Percentiles rank a stretch among this genome's conserved stretches.
These are phyloP conservation scores for Synergus laeviventris DNA, from an alignment of 2,888 invertebrate genomes.

Conservation along the genomic window DNA sequence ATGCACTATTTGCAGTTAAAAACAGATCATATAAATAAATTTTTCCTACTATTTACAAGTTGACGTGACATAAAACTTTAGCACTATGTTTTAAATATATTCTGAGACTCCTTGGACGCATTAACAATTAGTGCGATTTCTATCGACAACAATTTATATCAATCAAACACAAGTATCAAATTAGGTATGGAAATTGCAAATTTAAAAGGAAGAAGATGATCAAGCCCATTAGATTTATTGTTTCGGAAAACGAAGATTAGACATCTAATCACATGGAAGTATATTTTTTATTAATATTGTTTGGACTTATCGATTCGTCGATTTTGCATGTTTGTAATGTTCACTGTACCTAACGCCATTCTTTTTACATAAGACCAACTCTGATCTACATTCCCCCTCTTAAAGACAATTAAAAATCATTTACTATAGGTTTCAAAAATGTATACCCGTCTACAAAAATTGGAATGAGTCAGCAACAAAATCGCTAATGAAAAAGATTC, in stretches of 20 bases:
- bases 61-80: slow-evolving; percentile 22
- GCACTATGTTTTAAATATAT: slow-evolving; percentile 5
- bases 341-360: slow-evolving; percentile 1
- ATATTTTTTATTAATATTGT: background rate
- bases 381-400: slow-evolving; percentile 16
- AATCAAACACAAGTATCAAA: background rate
- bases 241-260: background rate
- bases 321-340: background rate
- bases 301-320: background rate
- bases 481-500: no score
- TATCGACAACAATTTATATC: background rate
- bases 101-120: background rate
- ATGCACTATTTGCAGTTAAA: slow-evolving; percentile 16
- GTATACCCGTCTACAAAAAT: no score
- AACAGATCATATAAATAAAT: slow-evolving; percentile 36
- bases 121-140: slow-evolving; percentile 1
- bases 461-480: no score
- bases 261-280: background rate
- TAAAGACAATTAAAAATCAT: background rate
- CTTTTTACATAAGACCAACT: background rate
- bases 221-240: slow-evolving; percentile 4
- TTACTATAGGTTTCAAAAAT: no score
- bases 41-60: slow-evolving; percentile 41
- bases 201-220: background rate
- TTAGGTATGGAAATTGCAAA: background rate